Evolutionary conservation across 2,888 invertebrate species (phyloP).

Genomic region (Athalia cordata): DNA sequence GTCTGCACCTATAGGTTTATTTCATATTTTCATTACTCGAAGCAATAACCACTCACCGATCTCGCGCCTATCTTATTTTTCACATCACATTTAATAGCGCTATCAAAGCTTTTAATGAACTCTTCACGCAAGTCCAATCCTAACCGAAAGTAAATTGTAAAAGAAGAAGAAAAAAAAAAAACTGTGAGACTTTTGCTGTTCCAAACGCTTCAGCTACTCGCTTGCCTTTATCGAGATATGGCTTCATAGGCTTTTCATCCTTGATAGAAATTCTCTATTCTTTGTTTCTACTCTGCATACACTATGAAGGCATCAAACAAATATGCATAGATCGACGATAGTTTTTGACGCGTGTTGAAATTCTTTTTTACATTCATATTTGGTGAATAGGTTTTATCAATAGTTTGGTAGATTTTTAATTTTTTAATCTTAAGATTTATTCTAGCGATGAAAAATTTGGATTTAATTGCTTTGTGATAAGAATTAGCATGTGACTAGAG

Average conservation of each 20-base stretch:
- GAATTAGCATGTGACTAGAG: slow-evolving; percentile 28
- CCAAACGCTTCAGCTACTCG: too few species aligned
- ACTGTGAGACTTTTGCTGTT: too few species aligned
- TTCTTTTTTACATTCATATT: background rate
- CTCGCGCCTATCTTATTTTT: background rate
- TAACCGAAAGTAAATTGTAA: too few species aligned
- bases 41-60: slow-evolving; percentile 11
- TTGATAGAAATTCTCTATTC: background rate
- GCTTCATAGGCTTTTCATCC: slow-evolving; percentile 1
- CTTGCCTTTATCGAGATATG: background rate
- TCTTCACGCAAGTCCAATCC: background rate
- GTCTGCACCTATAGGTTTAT: slow-evolving; percentile 31
- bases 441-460: slow-evolving; percentile 15
- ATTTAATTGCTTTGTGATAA: slow-evolving; percentile 2
- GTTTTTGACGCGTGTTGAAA: slow-evolving; percentile 3
- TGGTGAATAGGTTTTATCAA: background rate
- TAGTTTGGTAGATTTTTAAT: background rate
- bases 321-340: background rate
- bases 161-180: too few species aligned
- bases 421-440: slow-evolving; percentile 6
- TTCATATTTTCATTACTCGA: background rate
- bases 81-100: background rate
- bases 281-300: slow-evolving; percentile 22
- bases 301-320: slow-evolving; percentile 12
- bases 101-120: background rate